These are phyloP conservation scores for Drosophila yooni DNA, from an alignment of 2,888 invertebrate species.

Conservation along the genomic window DNA sequence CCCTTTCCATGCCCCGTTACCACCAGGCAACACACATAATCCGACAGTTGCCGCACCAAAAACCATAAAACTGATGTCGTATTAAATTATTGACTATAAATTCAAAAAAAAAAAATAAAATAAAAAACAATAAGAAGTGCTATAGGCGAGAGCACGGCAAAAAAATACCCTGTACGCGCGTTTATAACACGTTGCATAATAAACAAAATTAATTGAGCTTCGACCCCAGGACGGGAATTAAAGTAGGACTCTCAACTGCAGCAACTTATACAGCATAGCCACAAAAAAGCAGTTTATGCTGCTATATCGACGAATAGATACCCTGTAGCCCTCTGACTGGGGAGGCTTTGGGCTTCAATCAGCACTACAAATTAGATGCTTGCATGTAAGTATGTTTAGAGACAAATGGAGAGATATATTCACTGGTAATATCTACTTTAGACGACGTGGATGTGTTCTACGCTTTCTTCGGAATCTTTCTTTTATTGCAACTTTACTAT, in stretches of 20 bases:
- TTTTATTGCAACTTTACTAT: background rate
- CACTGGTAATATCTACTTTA: background rate
- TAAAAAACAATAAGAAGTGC: slow-evolving; percentile 14
- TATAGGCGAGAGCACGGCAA: background rate
- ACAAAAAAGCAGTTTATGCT: background rate
- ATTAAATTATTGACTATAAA: slow-evolving; percentile 68
- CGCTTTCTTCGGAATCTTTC: background rate
- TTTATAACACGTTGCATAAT: slow-evolving; percentile 3
- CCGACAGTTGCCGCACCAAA: slow-evolving; percentile 48
- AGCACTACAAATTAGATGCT: background rate
- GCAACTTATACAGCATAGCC: background rate
- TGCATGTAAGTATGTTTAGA: background rate
- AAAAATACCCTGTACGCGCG: slow-evolving; percentile 5
- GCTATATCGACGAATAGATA: background rate
- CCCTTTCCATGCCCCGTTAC: background rate
- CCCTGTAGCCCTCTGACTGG: background rate
- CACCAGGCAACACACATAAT: slow-evolving; percentile 12
- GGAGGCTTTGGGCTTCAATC: background rate
- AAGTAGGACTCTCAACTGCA: background rate
- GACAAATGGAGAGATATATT: background rate
- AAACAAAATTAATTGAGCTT: slow-evolving; percentile 5
- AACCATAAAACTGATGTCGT: slow-evolving; percentile 64
- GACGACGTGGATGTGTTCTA: background rate
- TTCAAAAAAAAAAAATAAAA: slow-evolving; percentile 14
- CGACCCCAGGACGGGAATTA: background rate